Conservation (phyloP, 1,140 invertebrate genomes). For the Brachionus plicatilis region DNA sequence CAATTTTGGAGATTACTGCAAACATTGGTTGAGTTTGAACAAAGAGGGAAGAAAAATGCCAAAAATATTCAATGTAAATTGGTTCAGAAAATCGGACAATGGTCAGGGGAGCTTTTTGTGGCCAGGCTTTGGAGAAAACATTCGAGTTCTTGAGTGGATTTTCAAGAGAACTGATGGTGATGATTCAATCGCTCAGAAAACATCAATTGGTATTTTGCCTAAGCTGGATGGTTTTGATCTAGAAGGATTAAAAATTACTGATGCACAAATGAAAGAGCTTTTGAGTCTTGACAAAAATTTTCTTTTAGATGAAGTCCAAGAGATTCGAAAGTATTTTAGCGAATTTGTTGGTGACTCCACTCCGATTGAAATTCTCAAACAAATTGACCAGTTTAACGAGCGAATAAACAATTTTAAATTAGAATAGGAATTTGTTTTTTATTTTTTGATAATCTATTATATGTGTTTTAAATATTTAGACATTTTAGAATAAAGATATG, state of each 20-base stretch:
- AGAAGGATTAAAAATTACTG: slow-evolving; percentile 62
- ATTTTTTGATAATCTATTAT: too few relatives aligned
- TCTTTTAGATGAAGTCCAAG: slow-evolving; percentile 79
- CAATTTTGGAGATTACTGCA: slow-evolving; percentile 91
- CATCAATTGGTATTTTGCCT: slow-evolving; percentile 50
- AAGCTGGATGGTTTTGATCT: slow-evolving; percentile 63
- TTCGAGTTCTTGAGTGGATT: slow-evolving; percentile 91
- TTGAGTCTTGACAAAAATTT: slow-evolving; percentile 83
- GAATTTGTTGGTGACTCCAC: slow-evolving; percentile 82
- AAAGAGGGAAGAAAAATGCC: slow-evolving; percentile 65
- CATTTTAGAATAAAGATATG: too few relatives aligned
- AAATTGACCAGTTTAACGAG: slow-evolving; percentile 69
- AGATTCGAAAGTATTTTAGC: slow-evolving; percentile 79
- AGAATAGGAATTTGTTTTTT: not conserved
- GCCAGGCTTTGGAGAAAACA: slow-evolving; percentile 96
- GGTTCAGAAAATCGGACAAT: slow-evolving; percentile 76
- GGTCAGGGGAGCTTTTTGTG: slow-evolving; percentile 65
- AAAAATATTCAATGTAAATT: slow-evolving; percentile 94
- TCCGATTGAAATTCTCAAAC: slow-evolving; percentile 67
- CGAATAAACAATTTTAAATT: slow-evolving; percentile 55
- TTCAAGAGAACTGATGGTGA: slow-evolving; percentile 69
- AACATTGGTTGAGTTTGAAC: slow-evolving; percentile 86
- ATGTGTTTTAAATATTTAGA: too few relatives aligned
- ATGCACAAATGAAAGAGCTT: slow-evolving; percentile 70
- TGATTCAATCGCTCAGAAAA: slow-evolving; percentile 57